These are phyloP conservation scores for Seriola dumerili DNA, from an alignment of 2,113 vertebrate species.

Conservation along the genomic window DNA sequence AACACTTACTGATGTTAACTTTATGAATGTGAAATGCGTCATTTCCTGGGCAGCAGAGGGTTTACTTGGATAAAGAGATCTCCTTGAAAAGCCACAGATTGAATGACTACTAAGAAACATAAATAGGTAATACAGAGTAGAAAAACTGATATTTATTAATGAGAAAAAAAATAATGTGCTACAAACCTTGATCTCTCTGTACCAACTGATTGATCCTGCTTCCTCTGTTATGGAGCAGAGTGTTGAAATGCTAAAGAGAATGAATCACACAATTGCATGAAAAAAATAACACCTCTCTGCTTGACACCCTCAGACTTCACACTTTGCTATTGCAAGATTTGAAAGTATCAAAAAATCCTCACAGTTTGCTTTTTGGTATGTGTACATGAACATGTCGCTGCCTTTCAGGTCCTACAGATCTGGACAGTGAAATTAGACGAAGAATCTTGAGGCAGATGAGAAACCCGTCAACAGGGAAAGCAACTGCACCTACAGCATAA, in stretches of 20 bases:
- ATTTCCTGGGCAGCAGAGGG: conserved; percentile 5
- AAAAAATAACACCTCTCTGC: conserved; percentile 67
- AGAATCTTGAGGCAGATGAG: conserved; percentile 8
- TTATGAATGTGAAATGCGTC: neutral
- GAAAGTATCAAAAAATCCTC: conserved; percentile 56
- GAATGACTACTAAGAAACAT: conserved; percentile 12
- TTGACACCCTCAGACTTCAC: conserved; percentile 77
- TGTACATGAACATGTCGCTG: conserved; percentile 44
- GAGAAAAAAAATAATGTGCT: conserved; percentile 52
- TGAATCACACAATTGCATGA: conserved; percentile 67
- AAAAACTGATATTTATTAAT: conserved; percentile 29
- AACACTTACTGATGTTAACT: neutral
- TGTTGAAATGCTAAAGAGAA: conserved; percentile 52
- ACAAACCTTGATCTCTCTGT: conserved; percentile 59
- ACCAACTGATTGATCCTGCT: conserved; percentile 37
- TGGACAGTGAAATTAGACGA: conserved; percentile 1
- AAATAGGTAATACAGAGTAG: conserved; percentile 3
- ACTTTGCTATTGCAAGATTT: conserved; percentile 58
- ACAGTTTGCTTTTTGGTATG: conserved; percentile 33
- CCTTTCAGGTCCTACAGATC: conserved; percentile 25
- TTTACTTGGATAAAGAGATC: neutral
- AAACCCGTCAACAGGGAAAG: neutral
- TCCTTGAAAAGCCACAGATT: neutral
- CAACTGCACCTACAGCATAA: neutral
- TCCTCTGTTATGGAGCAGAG: conserved; percentile 28